Percentiles rank a stretch among this genome's conserved stretches.
Evolutionary conservation across 2,113 vertebrate genomes (phyloP).

Genomic region (Morone chrysops): DNA sequence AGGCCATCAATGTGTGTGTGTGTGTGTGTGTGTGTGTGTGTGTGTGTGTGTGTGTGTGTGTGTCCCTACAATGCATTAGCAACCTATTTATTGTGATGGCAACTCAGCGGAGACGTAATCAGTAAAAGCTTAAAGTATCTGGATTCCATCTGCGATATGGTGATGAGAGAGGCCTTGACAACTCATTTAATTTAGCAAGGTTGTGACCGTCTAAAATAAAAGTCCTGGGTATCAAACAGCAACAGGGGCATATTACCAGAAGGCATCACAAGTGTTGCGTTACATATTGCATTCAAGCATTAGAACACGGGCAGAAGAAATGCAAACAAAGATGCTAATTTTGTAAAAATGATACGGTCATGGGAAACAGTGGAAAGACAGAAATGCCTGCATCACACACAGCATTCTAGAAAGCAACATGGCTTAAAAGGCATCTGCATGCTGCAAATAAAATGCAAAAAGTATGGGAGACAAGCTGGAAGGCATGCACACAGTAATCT

Average conservation of each 20-base stretch:
- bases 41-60: constrained; percentile 26
- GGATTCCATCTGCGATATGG: constrained; percentile 46
- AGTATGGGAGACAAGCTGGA: constrained; percentile 19
- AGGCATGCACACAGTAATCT: constrained; percentile 53
- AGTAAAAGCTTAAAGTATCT: constrained; percentile 39
- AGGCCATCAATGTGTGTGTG: constrained; percentile 13
- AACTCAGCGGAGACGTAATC: constrained; percentile 42
- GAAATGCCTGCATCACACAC: constrained; percentile 20
- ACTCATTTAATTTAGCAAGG: constrained; percentile 34
- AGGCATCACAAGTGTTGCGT: background rate
- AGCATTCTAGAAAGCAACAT: background rate
- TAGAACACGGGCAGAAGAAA: constrained; percentile 3
- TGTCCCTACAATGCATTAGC: constrained; percentile 45
- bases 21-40: constrained; percentile 2
- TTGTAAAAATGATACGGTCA: constrained; percentile 6
- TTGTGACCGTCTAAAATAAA: constrained; percentile 20
- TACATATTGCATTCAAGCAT: background rate
- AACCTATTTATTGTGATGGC: constrained; percentile 38
- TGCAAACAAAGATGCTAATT: constrained; percentile 3
- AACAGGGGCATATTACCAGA: background rate
- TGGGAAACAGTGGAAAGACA: background rate
- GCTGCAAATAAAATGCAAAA: constrained; percentile 51
- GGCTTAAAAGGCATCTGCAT: constrained; percentile 30
- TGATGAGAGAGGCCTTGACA: constrained; percentile 38
- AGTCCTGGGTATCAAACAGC: constrained; percentile 16